Evolutionary conservation across 2,113 vertebrate species (phyloP).

Genomic region (Erythrocebus patas): DNA sequence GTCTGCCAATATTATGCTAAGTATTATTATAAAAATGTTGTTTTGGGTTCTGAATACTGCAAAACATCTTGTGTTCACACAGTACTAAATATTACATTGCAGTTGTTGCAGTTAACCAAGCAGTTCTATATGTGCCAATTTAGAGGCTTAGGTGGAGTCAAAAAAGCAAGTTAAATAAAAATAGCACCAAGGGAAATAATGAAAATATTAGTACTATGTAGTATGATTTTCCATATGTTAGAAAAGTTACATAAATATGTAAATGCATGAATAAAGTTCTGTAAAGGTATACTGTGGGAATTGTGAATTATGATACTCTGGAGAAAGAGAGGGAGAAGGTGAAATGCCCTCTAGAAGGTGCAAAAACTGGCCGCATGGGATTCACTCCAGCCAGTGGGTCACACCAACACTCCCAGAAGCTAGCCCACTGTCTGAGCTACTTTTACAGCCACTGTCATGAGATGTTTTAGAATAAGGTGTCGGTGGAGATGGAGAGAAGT

Average conservation of each 20-base stretch:
- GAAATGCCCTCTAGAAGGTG: background rate
- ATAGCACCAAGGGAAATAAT: background rate
- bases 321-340: background rate
- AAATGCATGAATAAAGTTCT: background rate
- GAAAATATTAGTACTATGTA: background rate
- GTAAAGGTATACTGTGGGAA: background rate
- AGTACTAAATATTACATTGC: background rate
- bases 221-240: background rate
- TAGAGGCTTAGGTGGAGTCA: background rate
- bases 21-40: background rate
- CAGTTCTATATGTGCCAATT: background rate
- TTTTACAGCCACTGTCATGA: background rate
- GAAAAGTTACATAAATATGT: background rate
- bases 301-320: background rate
- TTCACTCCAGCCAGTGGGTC: background rate
- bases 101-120: background rate
- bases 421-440: background rate
- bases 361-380: background rate
- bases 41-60: background rate
- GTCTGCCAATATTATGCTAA: background rate
- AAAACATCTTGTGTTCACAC: background rate
- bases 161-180: background rate
- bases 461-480: background rate
- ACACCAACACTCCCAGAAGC: background rate
- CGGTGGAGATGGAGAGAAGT: background rate